Percentiles rank a stretch among this genome's conserved stretches.
phyloP scores from a whole-genome alignment of 2,888 invertebrate genomes.

The Campoletis raptor region DNA sequence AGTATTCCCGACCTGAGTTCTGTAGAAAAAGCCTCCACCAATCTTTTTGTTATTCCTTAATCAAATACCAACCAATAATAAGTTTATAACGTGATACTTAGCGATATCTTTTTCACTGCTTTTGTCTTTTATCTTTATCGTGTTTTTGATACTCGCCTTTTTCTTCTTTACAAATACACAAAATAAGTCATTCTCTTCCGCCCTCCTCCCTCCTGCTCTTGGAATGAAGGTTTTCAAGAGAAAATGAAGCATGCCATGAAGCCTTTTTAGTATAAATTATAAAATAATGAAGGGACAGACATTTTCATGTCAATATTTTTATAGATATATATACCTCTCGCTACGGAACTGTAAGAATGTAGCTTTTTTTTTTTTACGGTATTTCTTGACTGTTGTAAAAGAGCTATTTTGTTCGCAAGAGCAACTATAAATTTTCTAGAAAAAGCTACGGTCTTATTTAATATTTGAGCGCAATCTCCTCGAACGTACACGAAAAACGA shows the following conservation, averaged over 20 bases:
- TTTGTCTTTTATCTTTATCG: background rate
- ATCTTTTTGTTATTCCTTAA: background rate
- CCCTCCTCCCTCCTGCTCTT: background rate
- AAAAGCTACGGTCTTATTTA: conserved; percentile 7
- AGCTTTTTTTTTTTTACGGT: background rate
- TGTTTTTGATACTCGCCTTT: background rate
- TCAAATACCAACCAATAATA: background rate
- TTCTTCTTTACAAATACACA: background rate
- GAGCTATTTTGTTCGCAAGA: background rate
- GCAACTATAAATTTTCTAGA: background rate
- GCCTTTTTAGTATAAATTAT: background rate
- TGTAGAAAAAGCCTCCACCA: background rate
- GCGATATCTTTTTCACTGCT: background rate
- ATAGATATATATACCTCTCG: too few relatives aligned
- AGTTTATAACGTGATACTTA: background rate
- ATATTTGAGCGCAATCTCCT: conserved; percentile 40
- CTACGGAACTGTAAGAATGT: too few relatives aligned
- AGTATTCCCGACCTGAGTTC: too few relatives aligned
- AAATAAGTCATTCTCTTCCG: background rate
- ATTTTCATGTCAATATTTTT: too few relatives aligned
- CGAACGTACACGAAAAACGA: background rate
- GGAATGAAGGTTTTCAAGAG: background rate
- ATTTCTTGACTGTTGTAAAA: conserved; percentile 16
- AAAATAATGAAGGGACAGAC: background rate
- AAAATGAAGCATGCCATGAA: background rate